These are phyloP conservation scores for Ochropleura leucogaster DNA, from an alignment of 2,888 invertebrate genomes.

Conservation along the genomic window DNA sequence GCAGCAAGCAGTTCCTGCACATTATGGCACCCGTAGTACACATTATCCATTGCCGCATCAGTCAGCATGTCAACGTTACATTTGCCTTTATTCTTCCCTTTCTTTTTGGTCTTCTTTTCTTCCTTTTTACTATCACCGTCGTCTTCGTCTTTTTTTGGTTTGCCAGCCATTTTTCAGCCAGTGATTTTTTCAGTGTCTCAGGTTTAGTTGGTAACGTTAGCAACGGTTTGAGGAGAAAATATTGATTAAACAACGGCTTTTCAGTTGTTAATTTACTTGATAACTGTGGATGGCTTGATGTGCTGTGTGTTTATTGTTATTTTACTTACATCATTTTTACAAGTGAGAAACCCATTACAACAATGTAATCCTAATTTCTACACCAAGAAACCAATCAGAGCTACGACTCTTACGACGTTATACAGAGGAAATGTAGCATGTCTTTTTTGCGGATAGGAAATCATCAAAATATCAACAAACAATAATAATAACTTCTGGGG, in stretches of 20 bases:
- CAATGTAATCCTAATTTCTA: no score
- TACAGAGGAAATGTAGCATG: no score
- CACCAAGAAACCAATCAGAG: no score
- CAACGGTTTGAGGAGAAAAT: constrained; percentile 44
- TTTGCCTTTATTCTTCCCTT: constrained; percentile 91
- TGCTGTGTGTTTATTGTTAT: no score
- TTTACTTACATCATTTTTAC: no score
- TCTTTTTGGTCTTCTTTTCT: constrained; percentile 89
- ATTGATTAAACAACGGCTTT: constrained; percentile 70
- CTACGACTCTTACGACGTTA: no score
- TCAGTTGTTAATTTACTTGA: not conserved
- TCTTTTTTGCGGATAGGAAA: no score
- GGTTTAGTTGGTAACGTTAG: constrained; percentile 47
- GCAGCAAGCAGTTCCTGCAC: constrained; percentile 96
- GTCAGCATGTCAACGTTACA: constrained; percentile 96
- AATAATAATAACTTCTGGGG: no score
- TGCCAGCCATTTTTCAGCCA: constrained; percentile 76
- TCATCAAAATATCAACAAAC: no score
- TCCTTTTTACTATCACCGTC: constrained; percentile 85
- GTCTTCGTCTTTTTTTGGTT: constrained; percentile 88
- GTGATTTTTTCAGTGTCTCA: constrained; percentile 18
- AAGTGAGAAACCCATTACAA: no score
- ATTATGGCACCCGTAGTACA: constrained; percentile 98
- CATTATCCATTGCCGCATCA: constrained; percentile 97
- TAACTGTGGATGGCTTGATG: not conserved